These are phyloP conservation scores for Rhombomys opimus DNA, from an alignment of 2,113 vertebrate genomes.

Conservation along the genomic window DNA sequence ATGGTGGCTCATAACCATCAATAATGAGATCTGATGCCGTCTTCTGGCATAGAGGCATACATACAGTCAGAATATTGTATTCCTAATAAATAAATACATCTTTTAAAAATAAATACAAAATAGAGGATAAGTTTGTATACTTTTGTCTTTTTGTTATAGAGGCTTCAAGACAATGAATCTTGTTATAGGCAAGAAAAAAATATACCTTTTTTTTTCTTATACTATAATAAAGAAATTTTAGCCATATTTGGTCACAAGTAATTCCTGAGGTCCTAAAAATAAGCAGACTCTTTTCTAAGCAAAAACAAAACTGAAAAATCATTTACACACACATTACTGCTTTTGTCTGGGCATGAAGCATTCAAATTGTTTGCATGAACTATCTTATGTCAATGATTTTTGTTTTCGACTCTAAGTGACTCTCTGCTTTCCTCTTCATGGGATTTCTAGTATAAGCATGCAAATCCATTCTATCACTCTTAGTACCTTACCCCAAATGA, in stretches of 20 bases:
- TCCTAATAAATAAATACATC: no score
- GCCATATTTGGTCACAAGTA: not conserved
- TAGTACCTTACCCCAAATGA: not conserved
- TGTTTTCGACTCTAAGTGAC: slow-evolving; percentile 26
- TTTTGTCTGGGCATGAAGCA: slow-evolving; percentile 11
- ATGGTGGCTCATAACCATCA: no score
- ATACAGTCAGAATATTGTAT: no score
- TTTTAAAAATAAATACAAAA: no score
- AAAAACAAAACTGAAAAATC: slow-evolving; percentile 45
- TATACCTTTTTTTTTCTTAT: not conserved
- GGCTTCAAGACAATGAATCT: not conserved
- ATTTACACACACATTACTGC: slow-evolving; percentile 12
- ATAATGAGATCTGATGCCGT: no score
- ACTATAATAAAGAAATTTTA: slow-evolving; percentile 30
- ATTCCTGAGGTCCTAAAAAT: slow-evolving; percentile 56
- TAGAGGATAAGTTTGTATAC: not conserved
- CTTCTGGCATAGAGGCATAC: no score
- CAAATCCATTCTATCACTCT: not conserved
- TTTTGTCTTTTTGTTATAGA: not conserved
- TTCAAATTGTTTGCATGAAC: not conserved
- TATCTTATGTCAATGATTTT: slow-evolving; percentile 1
- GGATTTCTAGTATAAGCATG: not conserved
- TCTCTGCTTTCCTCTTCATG: not conserved
- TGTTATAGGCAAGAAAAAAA: not conserved
- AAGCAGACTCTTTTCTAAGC: slow-evolving; percentile 51